These are phyloP conservation scores for Cryptus armator DNA, from an alignment of 2,888 invertebrate species.

Conservation along the genomic window DNA sequence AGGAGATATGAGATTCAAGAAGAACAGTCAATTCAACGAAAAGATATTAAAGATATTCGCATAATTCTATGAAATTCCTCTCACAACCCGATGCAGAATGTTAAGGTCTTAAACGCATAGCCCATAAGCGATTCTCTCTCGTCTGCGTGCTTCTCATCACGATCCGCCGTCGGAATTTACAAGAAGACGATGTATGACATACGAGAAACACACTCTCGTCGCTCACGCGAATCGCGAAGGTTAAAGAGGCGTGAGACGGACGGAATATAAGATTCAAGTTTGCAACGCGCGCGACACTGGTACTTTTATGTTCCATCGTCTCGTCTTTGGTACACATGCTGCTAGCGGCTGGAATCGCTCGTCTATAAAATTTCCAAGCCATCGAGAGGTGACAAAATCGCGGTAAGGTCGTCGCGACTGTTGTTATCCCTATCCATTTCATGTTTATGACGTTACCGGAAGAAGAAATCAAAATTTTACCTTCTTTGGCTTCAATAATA, in stretches of 20 bases:
- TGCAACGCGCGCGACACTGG: background rate
- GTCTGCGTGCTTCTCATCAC: constrained; percentile 7
- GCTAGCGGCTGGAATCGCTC: background rate
- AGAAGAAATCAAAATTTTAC: background rate
- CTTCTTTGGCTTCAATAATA: too few relatives aligned
- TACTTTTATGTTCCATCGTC: background rate
- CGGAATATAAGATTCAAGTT: constrained; percentile 26
- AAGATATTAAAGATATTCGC: constrained; percentile 79
- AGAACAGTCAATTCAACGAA: constrained; percentile 62
- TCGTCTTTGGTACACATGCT: background rate
- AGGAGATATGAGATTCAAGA: too few relatives aligned
- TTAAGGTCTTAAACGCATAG: constrained; percentile 1
- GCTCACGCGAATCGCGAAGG: background rate
- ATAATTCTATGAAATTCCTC: constrained; percentile 78
- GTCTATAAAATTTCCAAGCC: background rate
- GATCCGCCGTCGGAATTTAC: constrained; percentile 52
- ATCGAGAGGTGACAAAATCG: background rate
- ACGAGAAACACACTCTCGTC: constrained; percentile 28
- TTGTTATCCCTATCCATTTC: background rate
- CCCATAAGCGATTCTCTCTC: constrained; percentile 29
- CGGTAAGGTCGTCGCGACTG: background rate
- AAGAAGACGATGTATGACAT: constrained; percentile 54
- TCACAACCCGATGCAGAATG: background rate
- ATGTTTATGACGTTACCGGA: background rate
- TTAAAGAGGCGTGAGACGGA: background rate